Conservation (phyloP, 2,888 invertebrate genomes). For the Drosophila emarginata region DNA sequence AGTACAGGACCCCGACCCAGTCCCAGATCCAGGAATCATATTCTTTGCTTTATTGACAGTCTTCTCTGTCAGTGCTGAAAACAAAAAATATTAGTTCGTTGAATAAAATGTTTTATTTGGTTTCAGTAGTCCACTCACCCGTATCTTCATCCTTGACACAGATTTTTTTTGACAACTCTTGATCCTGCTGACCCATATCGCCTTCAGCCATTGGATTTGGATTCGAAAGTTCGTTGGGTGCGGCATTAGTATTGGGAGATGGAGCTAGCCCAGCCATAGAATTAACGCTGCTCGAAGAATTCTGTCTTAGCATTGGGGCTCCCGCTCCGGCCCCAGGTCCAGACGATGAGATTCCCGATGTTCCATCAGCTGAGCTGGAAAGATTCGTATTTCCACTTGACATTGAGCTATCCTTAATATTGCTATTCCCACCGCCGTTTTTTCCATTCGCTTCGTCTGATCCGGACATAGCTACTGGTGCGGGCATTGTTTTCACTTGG, state of each 20-base stretch:
- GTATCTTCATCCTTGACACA: constrained; percentile 67
- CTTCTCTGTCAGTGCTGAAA: constrained; percentile 9
- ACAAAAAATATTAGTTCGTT: background rate
- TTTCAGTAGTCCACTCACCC: constrained; percentile 44
- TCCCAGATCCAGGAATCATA: background rate
- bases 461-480: constrained; percentile 24
- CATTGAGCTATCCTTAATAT: constrained; percentile 19
- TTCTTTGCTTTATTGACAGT: constrained; percentile 26
- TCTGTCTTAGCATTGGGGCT: constrained; percentile 40
- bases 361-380: constrained; percentile 15
- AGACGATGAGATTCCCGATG: constrained; percentile 12
- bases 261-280: constrained; percentile 26
- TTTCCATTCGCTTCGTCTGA: constrained; percentile 56
- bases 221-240: constrained; percentile 50
- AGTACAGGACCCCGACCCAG: constrained; percentile 6
- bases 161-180: constrained; percentile 51
- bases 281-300: constrained; percentile 36
- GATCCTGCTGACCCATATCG: constrained; percentile 50
- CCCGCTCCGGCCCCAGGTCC: background rate
- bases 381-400: constrained; percentile 20
- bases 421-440: constrained; percentile 14
- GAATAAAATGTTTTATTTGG: background rate
- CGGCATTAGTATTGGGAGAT: constrained; percentile 36
- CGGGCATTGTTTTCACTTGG: constrained; percentile 1
- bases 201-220: constrained; percentile 47